phyloP scores from a whole-genome alignment of 53 echinoderm and acorn worm genomes.

The Echinometra lucunter region DNA sequence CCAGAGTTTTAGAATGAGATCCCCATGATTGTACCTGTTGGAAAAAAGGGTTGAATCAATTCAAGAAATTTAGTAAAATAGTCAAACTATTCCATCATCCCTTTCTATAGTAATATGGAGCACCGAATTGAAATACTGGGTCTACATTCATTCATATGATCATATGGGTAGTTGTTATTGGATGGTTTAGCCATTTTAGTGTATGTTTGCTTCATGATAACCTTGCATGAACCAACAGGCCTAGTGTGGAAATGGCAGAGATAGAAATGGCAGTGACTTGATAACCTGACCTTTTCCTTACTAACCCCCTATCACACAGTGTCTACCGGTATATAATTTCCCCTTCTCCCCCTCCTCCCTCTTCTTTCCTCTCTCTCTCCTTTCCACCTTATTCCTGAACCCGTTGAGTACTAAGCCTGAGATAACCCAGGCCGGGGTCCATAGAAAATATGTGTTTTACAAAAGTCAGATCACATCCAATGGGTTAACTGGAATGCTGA shows the following conservation, averaged over 20 bases:
- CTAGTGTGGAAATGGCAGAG: constrained; percentile 24
- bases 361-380: too few species aligned
- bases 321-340: too few species aligned
- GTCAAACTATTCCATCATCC: not conserved
- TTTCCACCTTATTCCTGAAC: too few species aligned
- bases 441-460: too few species aligned
- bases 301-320: too few species aligned
- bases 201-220: constrained; percentile 14
- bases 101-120: not conserved
- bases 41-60: not conserved
- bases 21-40: not conserved
- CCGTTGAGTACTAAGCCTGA: too few species aligned
- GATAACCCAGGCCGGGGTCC: too few species aligned
- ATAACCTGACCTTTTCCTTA: too few species aligned
- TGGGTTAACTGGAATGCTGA: too few species aligned
- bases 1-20: not conserved
- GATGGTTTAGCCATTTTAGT: not conserved
- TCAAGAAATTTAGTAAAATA: not conserved
- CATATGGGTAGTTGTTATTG: not conserved
- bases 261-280: constrained; percentile 8
- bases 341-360: too few species aligned
- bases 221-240: constrained; percentile 29
- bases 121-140: not conserved
- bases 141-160: not conserved
- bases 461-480: too few species aligned